These are phyloP conservation scores for Dicerorhinus sumatrensis DNA, from an alignment of 2,113 vertebrate species.

Conservation along the genomic window DNA sequence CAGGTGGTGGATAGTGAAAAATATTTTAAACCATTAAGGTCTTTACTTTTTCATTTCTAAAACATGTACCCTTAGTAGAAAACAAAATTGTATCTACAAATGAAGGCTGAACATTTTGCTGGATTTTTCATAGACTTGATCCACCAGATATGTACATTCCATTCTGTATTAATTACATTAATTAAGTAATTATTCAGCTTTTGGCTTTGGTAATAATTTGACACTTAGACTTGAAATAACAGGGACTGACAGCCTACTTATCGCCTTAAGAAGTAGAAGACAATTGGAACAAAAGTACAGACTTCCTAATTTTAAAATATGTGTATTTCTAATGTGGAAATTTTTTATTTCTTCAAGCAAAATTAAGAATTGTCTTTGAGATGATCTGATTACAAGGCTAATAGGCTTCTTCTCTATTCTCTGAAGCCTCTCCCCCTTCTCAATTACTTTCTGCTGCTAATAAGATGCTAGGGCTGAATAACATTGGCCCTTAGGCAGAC, in stretches of 20 bases:
- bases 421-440: conserved; percentile 19
- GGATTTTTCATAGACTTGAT: conserved; percentile 35
- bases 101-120: conserved; percentile 4
- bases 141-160: neutral
- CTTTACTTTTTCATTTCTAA: conserved; percentile 34
- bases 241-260: neutral
- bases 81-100: neutral
- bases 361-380: conserved; percentile 64
- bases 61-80: neutral
- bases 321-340: conserved; percentile 49
- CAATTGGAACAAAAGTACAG: conserved; percentile 43
- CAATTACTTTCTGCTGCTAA: conserved; percentile 14
- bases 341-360: conserved; percentile 57
- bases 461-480: neutral
- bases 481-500: neutral
- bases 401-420: neutral
- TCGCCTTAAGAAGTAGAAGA: conserved; percentile 11
- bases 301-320: conserved; percentile 63
- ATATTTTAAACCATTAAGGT: neutral
- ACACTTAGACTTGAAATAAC: conserved; percentile 27
- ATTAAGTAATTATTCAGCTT: conserved; percentile 37
- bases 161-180: conserved; percentile 55
- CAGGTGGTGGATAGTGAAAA: neutral
- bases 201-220: conserved; percentile 51
- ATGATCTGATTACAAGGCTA: conserved; percentile 52